phyloP scores from a whole-genome alignment of 2,888 invertebrate genomes.

The Drosophila maculinotata region DNA sequence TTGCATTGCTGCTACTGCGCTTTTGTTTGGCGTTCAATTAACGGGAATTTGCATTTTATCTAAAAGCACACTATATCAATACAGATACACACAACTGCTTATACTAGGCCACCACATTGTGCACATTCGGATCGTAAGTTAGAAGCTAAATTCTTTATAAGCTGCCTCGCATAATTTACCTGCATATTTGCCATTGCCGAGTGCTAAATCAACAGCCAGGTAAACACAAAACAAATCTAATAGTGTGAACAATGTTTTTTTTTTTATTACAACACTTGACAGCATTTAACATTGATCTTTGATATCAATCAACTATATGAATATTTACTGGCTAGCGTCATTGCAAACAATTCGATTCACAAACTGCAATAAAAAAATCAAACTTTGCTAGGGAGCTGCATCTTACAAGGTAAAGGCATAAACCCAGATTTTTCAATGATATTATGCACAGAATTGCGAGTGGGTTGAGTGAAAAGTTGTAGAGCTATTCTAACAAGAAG shows the following conservation, averaged over 20 bases:
- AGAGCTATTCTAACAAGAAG: no score
- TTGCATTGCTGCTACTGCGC: slow-evolving; percentile 38
- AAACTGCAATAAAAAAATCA: not conserved
- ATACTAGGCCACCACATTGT: slow-evolving; percentile 3
- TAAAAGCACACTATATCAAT: slow-evolving; percentile 38
- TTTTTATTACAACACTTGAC: slow-evolving; percentile 46
- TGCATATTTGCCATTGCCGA: slow-evolving; percentile 9
- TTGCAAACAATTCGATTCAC: slow-evolving; percentile 27
- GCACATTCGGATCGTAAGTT: slow-evolving; percentile 11
- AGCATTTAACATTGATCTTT: slow-evolving; percentile 61
- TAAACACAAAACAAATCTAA: slow-evolving; percentile 23
- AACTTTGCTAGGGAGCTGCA: not conserved
- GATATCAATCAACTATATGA: slow-evolving; percentile 38
- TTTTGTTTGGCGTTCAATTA: slow-evolving; percentile 78
- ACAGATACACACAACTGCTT: slow-evolving; percentile 13
- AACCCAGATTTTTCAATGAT: slow-evolving; percentile 32
- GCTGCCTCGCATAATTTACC: slow-evolving; percentile 3
- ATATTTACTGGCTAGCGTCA: slow-evolving; percentile 22
- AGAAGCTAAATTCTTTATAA: slow-evolving; percentile 8
- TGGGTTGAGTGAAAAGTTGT: no score
- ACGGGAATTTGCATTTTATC: slow-evolving; percentile 75
- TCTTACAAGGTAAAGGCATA: slow-evolving; percentile 19
- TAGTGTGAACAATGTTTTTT: slow-evolving; percentile 24
- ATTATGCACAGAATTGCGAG: slow-evolving; percentile 1
- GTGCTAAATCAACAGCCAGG: slow-evolving; percentile 28